Conservation (phyloP, 2,113 vertebrate genomes). For the Aspidoscelis tigris region DNA sequence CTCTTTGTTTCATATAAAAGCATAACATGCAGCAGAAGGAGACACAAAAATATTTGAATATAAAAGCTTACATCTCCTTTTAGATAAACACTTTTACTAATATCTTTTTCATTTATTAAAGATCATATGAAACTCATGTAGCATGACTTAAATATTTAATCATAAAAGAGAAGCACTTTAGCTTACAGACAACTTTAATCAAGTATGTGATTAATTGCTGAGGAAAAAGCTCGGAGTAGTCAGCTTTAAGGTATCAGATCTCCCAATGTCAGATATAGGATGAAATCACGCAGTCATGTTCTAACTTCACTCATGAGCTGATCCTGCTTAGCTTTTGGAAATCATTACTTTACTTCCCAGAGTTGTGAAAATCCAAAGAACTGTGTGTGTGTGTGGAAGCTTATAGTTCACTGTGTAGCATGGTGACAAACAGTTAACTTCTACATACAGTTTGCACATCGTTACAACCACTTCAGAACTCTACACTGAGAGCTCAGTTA, state of each 20-base stretch:
- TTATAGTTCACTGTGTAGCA: too few relatives aligned
- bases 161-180: constrained; percentile 10
- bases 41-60: constrained; percentile 39
- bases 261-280: neutral
- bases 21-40: constrained; percentile 1
- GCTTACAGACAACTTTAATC: neutral
- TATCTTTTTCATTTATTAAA: constrained; percentile 52
- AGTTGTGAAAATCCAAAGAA: neutral
- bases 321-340: neutral
- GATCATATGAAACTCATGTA: constrained; percentile 16
- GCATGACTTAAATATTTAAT: neutral
- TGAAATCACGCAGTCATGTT: neutral
- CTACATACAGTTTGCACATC: neutral
- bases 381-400: neutral
- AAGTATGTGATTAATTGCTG: neutral
- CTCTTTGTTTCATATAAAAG: constrained; percentile 25
- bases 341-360: neutral
- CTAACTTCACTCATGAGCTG: neutral
- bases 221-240: neutral
- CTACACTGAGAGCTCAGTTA: neutral
- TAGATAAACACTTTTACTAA: constrained; percentile 36
- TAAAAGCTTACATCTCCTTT: neutral
- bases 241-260: constrained; percentile 1
- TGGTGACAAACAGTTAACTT: neutral
- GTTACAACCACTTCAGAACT: neutral